Base-by-base conservation (phyloP, 2,888 invertebrate species). In the Apantesis nais region DNA sequence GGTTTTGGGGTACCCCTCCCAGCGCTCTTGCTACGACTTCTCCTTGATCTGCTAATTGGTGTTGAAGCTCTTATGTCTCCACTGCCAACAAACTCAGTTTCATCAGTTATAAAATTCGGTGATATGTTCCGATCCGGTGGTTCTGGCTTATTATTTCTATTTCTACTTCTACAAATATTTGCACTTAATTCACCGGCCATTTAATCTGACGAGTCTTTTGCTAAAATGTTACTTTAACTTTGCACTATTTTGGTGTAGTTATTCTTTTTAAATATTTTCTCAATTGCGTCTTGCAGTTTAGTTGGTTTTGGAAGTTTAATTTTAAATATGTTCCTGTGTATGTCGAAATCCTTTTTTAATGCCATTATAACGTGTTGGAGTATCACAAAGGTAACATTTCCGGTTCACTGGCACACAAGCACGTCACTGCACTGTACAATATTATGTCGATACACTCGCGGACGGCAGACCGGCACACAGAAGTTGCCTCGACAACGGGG, bases 231-330 rank as follows among this genome's bases (percentile, higher is more conserved):
- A 83, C 77, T 75, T 88, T 90, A 94, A 90, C 91, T 93, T 85
- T 94, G 92, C 87, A 90, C 94, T 88, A 95, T 95, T 93, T 95
- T 95, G 22, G 91, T 93, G 85, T 95, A 94, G 84, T 86, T 93
- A 82, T 92, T 94, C 88, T 90, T 92, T 87, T 93, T 81, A 87
- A 95, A 94, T 73, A 94, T 83, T 83, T 90, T 93, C 76, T 94
- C 93, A 84, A 95, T 85, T 7, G 94, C 94, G 80, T 92, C 91
- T 83, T 89, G 89, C 67, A 94, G 84, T 84, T 93, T 94, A 11
- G 92, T 89, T 82, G 87, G 91, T 88, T 88, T 88, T 14, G 87
- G 88, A 1, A 88, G 77, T 85, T 88, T 88, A 70, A 88, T 86
- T 85, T 94, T 95, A 79, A 94, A 91, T 85, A 93, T 91, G 89